phyloP scores from a whole-genome alignment of 2,113 vertebrate species.

The Melanocharis versteri region DNA sequence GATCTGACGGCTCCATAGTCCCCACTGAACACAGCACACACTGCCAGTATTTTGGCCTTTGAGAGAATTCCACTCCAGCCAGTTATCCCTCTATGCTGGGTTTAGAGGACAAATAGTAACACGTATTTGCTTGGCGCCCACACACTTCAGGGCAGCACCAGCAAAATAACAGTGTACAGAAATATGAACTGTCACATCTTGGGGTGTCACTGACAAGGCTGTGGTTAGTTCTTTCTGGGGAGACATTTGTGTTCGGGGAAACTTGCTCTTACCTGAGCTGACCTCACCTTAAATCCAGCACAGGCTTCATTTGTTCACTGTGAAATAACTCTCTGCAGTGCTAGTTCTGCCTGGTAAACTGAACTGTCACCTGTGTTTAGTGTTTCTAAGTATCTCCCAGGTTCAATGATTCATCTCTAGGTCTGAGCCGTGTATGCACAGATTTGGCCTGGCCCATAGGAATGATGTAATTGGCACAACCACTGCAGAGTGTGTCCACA shows the following conservation, averaged over 20 bases:
- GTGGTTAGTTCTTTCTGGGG: neutral
- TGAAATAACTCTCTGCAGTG: neutral
- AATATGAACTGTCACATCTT: neutral
- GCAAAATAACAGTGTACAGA: neutral
- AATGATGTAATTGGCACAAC: neutral
- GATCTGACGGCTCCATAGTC: slow-evolving; percentile 30
- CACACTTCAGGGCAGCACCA: neutral
- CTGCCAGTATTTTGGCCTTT: slow-evolving; percentile 6
- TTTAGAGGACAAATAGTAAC: neutral
- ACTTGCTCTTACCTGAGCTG: neutral
- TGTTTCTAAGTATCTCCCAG: neutral
- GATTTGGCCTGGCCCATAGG: neutral
- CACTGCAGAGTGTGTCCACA: neutral
- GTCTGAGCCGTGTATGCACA: neutral
- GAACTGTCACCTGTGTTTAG: neutral
- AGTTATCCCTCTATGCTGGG: neutral
- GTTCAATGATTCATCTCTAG: neutral
- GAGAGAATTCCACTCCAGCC: slow-evolving; percentile 5
- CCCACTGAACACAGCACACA: neutral
- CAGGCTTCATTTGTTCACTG: neutral
- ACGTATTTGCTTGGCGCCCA: neutral
- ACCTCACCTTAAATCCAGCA: neutral
- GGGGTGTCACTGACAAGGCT: neutral
- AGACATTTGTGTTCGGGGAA: neutral
- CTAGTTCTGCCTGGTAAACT: neutral